Conservation (phyloP, 2,797 vertebrate species). For the Tokudaia tokunoshimensis region DNA sequence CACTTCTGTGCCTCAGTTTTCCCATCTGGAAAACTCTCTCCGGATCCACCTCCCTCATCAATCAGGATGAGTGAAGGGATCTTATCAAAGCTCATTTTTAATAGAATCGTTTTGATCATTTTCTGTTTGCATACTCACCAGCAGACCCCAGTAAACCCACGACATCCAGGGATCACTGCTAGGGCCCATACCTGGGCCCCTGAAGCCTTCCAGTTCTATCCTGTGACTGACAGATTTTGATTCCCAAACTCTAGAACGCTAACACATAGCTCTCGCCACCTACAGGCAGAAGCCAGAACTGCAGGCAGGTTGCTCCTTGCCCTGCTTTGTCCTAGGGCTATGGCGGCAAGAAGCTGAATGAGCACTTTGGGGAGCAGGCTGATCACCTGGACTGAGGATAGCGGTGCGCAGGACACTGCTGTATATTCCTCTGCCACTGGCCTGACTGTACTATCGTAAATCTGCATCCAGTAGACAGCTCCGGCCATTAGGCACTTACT, state of each 20-base stretch:
- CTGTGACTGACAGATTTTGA: background rate
- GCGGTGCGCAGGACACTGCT: too few relatives aligned
- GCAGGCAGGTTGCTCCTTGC: background rate
- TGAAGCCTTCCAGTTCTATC: background rate
- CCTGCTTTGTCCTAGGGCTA: constrained; percentile 18
- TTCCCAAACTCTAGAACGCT: background rate
- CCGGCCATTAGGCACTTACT: background rate
- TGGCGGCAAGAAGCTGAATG: background rate
- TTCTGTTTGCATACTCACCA: background rate
- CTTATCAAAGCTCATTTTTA: background rate
- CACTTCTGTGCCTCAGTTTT: background rate
- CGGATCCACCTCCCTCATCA: background rate
- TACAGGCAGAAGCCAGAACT: background rate
- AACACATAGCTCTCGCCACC: background rate
- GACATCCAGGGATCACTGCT: background rate
- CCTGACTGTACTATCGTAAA: background rate
- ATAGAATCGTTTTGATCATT: background rate
- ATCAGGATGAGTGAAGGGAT: too few relatives aligned
- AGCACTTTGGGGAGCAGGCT: background rate
- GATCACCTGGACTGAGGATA: background rate
- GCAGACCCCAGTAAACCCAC: background rate
- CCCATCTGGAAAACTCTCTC: background rate
- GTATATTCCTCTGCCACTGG: background rate
- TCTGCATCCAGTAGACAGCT: background rate
- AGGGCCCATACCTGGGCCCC: background rate